Evolutionary conservation across 2,113 vertebrate species (phyloP), one percentile per base, ranked within the genome.

Genomic region (Thunnus maccoyii): DNA sequence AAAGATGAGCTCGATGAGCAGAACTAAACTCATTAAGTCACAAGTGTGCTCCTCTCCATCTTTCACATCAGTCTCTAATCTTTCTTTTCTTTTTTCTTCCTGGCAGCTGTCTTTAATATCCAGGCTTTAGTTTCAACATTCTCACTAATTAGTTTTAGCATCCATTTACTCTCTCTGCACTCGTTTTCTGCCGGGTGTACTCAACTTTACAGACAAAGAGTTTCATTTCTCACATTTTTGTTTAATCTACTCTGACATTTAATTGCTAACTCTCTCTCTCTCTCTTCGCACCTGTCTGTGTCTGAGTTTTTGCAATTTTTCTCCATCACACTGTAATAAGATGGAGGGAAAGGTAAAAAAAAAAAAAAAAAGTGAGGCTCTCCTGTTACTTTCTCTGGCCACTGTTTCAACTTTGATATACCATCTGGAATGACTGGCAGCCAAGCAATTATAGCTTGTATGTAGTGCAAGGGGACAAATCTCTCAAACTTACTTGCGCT

Each of bases 201-300:
- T 55, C 32, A 67, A 87, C 71, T 52, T 87, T 57, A 48, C 47
- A 67, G 22, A 75, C 52, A 20, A n/a, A 4, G 6, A 62, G 36
- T 55, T 63, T 83, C 16, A 58, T 85, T 68, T 71, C 56, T 81
- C 61, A 56, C 20, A 18, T 52, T 72, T 78, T 69, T 15, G 46
- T 76, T 44, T 55, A 71, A 85, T 76, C 54, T 16, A 41, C 41
- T 74, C 17, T 78, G 77, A 82, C 75, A 78, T 82, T 80, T 86
- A 79, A 70, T 76, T 44, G 18, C 64, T 7, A 18, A 14, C 58
- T 17, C 46, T 50, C 27, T 30, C 27, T 30, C 2, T 51, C 20
- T 64, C 41, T 63, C 44, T 61, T 41, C 7, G 9, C 66, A 64
- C 15, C 44, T 74, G 36, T 2, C 48, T 18, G 44, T 55, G 25